Percentiles rank a stretch among this genome's conserved stretches.
Evolutionary conservation across 2,113 vertebrate genomes (phyloP).

Genomic region (Pachyramphus minor): DNA sequence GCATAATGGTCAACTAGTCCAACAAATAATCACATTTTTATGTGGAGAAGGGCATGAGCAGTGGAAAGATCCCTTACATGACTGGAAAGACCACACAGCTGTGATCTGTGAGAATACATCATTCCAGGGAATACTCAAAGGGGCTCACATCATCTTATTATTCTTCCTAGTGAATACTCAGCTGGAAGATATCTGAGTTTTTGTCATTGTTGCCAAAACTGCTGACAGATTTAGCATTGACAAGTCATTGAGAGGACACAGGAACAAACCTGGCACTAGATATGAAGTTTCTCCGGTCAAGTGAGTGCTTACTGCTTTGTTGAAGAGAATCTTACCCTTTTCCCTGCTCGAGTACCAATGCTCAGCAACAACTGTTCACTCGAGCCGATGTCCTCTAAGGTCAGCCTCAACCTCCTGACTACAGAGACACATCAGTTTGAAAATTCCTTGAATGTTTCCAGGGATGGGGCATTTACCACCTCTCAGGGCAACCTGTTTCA

Average conservation of each 20-base stretch:
- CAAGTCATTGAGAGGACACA: not conserved
- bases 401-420: not conserved
- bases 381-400: not conserved
- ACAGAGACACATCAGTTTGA: not conserved
- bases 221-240: not conserved
- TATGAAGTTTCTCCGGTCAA: not conserved
- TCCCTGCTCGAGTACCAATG: not conserved
- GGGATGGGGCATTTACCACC: not conserved
- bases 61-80: not conserved
- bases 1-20: not conserved
- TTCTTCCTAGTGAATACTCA: not conserved
- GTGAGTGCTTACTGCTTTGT: not conserved
- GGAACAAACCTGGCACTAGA: not conserved
- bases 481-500: not conserved
- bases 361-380: not conserved
- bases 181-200: not conserved
- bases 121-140: not conserved
- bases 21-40: not conserved
- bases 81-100: not conserved
- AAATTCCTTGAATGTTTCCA: not conserved
- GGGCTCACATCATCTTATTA: not conserved
- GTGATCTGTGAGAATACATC: not conserved
- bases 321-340: not conserved
- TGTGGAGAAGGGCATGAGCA: not conserved
- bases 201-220: not conserved